Evolutionary conservation across 2,888 invertebrate genomes (phyloP).

Genomic region (Teleogryllus oceanicus): DNA sequence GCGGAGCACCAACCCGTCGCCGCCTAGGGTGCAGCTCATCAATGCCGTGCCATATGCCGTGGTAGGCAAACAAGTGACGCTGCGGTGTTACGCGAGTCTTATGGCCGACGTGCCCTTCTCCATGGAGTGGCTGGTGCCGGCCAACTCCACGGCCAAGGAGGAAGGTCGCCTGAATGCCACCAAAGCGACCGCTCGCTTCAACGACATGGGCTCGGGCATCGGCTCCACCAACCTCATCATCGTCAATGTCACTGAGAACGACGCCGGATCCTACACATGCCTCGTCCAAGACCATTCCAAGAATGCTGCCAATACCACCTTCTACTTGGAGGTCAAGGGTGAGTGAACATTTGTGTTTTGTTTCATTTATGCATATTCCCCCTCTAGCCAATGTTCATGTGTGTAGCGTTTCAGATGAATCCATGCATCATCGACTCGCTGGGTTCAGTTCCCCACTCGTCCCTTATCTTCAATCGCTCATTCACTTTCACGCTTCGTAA

Average conservation of each 20-base stretch:
- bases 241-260: background rate
- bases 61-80: background rate
- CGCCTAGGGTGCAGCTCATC: background rate
- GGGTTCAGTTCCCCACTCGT: too few relatives aligned
- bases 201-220: background rate
- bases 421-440: too few relatives aligned
- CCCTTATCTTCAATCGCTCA: too few relatives aligned
- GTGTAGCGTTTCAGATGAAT: too few relatives aligned
- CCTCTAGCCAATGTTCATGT: too few relatives aligned
- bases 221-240: background rate
- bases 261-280: background rate
- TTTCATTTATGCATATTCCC: too few relatives aligned
- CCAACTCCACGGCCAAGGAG: background rate
- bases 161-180: background rate
- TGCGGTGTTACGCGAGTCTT: background rate
- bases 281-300: background rate
- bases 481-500: too few relatives aligned
- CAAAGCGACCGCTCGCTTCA: background rate
- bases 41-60: background rate
- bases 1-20: background rate
- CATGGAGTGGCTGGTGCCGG: background rate
- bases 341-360: background rate
- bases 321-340: background rate
- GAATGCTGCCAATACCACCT: background rate
- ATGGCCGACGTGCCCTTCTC: background rate